These are phyloP conservation scores for Syrrhaptes paradoxus DNA, from an alignment of 2,113 vertebrate genomes.

Conservation along the genomic window DNA sequence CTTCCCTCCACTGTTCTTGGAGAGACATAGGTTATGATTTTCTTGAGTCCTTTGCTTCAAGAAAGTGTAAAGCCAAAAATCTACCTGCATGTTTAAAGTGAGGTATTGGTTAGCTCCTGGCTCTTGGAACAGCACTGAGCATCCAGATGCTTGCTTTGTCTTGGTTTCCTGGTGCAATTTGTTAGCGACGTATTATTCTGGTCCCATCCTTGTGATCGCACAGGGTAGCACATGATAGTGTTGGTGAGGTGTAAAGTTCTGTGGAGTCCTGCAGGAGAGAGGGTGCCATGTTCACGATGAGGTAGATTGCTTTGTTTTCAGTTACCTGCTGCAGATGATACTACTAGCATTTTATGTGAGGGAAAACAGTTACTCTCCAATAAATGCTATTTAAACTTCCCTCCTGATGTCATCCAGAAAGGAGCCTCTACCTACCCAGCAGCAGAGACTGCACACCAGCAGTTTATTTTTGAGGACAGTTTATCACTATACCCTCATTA, in stretches of 20 bases:
- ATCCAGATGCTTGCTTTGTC: neutral
- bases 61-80: neutral
- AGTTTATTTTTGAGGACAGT: neutral
- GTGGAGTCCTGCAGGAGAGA: neutral
- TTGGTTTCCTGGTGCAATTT: neutral
- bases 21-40: neutral
- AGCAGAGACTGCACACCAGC: neutral
- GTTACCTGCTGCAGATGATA: neutral
- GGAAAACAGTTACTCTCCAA: neutral
- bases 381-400: neutral
- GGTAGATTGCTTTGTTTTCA: neutral
- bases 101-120: neutral
- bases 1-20: neutral
- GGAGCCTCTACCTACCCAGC: neutral
- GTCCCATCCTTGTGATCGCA: neutral
- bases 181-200: neutral
- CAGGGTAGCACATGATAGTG: fast-evolving
- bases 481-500: neutral
- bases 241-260: neutral
- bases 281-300: neutral
- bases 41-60: neutral
- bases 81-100: neutral
- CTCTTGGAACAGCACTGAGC: neutral
- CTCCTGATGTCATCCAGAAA: neutral
- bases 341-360: neutral